Evolutionary conservation across 2,113 vertebrate species (phyloP).

Genomic region (Aptenodytes patagonicus): DNA sequence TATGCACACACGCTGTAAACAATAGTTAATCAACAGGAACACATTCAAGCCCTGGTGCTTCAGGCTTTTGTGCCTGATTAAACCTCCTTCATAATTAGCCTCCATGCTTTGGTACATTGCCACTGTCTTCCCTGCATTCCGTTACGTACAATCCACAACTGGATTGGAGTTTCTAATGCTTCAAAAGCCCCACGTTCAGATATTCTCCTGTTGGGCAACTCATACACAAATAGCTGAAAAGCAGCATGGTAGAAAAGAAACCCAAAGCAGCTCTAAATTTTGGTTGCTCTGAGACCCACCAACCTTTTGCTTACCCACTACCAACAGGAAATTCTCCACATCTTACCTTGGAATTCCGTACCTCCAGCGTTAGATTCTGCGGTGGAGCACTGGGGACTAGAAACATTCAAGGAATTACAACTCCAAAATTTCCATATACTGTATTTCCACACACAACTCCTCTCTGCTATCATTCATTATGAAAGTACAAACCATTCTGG

Average conservation of each 20-base stretch:
- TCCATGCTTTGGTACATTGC: neutral
- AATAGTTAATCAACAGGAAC: neutral
- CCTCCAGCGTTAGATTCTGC: slow-evolving; percentile 93
- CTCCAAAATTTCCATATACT: neutral
- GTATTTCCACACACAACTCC: neutral
- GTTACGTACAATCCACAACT: neutral
- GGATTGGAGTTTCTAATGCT: neutral
- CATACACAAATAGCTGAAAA: neutral
- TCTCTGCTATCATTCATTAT: neutral
- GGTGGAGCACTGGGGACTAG: slow-evolving; percentile 91
- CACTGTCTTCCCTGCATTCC: neutral
- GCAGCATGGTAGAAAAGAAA: neutral
- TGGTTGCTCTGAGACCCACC: neutral
- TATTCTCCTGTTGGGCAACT: neutral
- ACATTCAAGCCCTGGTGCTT: neutral
- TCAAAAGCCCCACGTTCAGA: neutral
- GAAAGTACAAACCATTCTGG: neutral
- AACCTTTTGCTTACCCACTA: neutral
- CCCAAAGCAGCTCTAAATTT: neutral
- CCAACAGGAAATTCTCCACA: neutral
- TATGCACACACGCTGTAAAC: neutral
- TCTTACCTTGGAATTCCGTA: slow-evolving; percentile 96
- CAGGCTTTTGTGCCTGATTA: neutral
- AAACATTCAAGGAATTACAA: slow-evolving; percentile 39
- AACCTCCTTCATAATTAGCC: neutral